phyloP scores from a whole-genome alignment of 2,888 invertebrate species.

The Ochlodes sylvanus region DNA sequence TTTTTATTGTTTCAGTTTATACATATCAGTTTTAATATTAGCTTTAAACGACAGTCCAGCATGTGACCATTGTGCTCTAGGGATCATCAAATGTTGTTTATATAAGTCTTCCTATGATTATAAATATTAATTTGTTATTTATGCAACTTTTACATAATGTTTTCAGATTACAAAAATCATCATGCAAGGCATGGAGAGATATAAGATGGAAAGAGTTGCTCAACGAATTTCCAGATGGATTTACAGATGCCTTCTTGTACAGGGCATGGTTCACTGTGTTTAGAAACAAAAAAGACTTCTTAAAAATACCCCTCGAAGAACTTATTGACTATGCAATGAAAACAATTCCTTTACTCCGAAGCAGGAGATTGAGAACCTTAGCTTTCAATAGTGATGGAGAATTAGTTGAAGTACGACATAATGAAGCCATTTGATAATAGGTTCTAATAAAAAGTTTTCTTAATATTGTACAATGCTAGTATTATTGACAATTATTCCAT shows the following conservation, averaged over 20 bases:
- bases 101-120: too few relatives aligned
- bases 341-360: conserved; percentile 44
- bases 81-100: too few relatives aligned
- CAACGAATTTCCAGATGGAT: conserved; percentile 64
- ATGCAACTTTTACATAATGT: not conserved
- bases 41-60: too few relatives aligned
- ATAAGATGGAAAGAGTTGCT: conserved; percentile 69
- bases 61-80: too few relatives aligned
- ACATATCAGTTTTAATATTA: too few relatives aligned
- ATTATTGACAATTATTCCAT: too few relatives aligned
- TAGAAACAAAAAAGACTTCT: conserved; percentile 47
- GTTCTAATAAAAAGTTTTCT: conserved; percentile 12
- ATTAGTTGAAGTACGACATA: conserved; percentile 30
- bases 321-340: conserved; percentile 54
- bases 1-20: too few relatives aligned
- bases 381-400: conserved; percentile 54
- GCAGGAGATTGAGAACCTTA: conserved; percentile 61
- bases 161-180: conserved; percentile 60
- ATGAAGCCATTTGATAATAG: conserved; percentile 10
- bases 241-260: conserved; percentile 63
- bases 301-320: conserved; percentile 54
- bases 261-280: conserved; percentile 46
- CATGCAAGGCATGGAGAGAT: conserved; percentile 69
- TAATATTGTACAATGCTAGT: too few relatives aligned
- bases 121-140: too few relatives aligned